Percentiles rank a stretch among this genome's conserved stretches.
Conservation (phyloP, 2,113 vertebrate genomes). For the Ochotona curzoniae region DNA sequence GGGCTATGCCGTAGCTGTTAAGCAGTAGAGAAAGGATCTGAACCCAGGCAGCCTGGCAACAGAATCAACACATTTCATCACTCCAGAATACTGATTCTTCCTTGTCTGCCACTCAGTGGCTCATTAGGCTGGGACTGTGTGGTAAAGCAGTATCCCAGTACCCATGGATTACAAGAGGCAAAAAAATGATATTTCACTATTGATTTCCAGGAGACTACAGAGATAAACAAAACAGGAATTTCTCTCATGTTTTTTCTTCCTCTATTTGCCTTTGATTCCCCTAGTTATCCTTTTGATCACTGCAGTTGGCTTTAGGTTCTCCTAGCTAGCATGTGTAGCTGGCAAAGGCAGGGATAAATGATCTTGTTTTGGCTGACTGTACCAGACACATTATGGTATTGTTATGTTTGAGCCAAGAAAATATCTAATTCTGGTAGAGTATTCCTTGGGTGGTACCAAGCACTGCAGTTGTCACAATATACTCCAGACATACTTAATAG, state of each 20-base stretch:
- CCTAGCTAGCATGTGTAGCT: neutral
- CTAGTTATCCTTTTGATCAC: slow-evolving; percentile 7
- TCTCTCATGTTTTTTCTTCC: neutral
- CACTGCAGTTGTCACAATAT: neutral
- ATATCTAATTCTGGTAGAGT: slow-evolving; percentile 19
- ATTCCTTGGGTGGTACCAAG: neutral
- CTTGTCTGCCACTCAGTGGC: neutral
- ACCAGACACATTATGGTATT: slow-evolving; percentile 52
- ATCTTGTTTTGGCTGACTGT: slow-evolving; percentile 23
- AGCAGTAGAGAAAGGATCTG: neutral
- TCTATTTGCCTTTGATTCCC: slow-evolving; percentile 31
- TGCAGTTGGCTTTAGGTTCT: slow-evolving; percentile 34
- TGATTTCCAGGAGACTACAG: neutral
- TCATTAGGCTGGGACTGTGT: neutral
- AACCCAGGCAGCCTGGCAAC: neutral
- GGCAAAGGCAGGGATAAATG: slow-evolving; percentile 41
- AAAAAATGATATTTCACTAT: neutral
- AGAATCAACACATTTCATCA: neutral
- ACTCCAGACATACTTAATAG: neutral
- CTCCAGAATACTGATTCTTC: neutral
- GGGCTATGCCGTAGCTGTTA: neutral
- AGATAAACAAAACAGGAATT: neutral
- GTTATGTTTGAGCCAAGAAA: neutral
- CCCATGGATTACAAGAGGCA: neutral
- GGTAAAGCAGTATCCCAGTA: neutral